Conservation (phyloP, 2,888 invertebrate genomes). For the Sinopyrophorus schimmeli region DNA sequence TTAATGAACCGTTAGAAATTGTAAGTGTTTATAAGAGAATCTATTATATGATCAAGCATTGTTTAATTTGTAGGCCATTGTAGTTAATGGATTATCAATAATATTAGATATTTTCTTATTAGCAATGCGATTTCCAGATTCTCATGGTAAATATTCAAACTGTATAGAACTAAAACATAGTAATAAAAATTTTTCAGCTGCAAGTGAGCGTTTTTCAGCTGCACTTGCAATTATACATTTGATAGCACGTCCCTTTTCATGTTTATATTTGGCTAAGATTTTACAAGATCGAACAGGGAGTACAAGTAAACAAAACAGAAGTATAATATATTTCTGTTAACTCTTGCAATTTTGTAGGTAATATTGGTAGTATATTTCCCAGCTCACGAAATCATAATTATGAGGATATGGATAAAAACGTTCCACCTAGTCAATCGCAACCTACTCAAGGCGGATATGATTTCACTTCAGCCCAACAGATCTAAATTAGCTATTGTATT, state of each 20-base stretch:
- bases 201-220: slow-evolving; percentile 26
- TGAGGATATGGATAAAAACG: slow-evolving; percentile 29
- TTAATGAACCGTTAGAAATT: slow-evolving; percentile 26
- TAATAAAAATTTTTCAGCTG: slow-evolving; percentile 11
- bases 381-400: slow-evolving; percentile 23
- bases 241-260: slow-evolving; percentile 21
- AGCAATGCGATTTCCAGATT: slow-evolving; percentile 20
- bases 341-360: no score
- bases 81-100: slow-evolving; percentile 23
- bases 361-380: slow-evolving; percentile 20
- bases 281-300: slow-evolving; percentile 22
- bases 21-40: slow-evolving; percentile 8
- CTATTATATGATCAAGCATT: neutral
- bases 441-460: slow-evolving; percentile 22
- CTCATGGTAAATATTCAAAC: slow-evolving; percentile 18
- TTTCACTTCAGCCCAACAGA: slow-evolving; percentile 26
- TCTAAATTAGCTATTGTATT: no score
- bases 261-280: slow-evolving; percentile 23
- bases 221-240: slow-evolving; percentile 29
- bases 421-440: slow-evolving; percentile 6
- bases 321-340: no score
- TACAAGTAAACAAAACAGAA: no score
- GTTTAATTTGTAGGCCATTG: slow-evolving; percentile 20
- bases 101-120: slow-evolving; percentile 26
- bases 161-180: no score